Evolutionary conservation across 2,888 invertebrate species (phyloP), one percentile per base, ranked within the genome.

Genomic region (Andricus quercusramuli): DNA sequence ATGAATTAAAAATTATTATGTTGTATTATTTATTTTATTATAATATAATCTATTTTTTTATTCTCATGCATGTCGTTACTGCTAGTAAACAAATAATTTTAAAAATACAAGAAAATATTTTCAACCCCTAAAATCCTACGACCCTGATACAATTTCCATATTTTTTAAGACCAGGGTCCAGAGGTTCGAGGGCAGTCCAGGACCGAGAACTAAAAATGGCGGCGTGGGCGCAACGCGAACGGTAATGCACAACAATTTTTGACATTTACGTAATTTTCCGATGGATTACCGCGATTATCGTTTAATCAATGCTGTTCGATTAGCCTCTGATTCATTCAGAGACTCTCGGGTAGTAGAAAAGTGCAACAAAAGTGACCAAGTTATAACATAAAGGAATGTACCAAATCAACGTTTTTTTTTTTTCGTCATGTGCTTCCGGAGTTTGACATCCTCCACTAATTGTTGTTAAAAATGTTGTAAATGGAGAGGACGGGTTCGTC

Each of bases 391-490:
- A 29, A 65, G 32, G 32, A 17, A 65, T 32, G 17, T 29, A 32
- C 44, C 15, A 47, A 3, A 47, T 17, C 29, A n/a, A 37, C 2
- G 0, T 4, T n/a, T 20, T 9, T 20, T 32, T 37, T 20, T 6
- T 41, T 67, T 17, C 20, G 11, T 67, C n/a, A 17, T 67, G 66
- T 47, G 47, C 47, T 70, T 47, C 44, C 44, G 25, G 68, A 70
- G 68, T 68, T 44, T 22, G 20, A 70, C 20, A 70, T 70, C 47
- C 51, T 70, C 70, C 25, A 9, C 47, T 51, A 29, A 17, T 70
- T 51, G 32, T 32, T 47, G 17, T 29, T 51, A n/a, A 70, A 70
- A 56, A 74, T 70, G 70, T 20, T 20, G 51, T 74, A 56, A 56
- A 32, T 74, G 70, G 70, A 20, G 51, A 74, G 11, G 29, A 74